Base-by-base conservation (phyloP, 2,888 invertebrate genomes). In the Himalopsyche japonica region DNA sequence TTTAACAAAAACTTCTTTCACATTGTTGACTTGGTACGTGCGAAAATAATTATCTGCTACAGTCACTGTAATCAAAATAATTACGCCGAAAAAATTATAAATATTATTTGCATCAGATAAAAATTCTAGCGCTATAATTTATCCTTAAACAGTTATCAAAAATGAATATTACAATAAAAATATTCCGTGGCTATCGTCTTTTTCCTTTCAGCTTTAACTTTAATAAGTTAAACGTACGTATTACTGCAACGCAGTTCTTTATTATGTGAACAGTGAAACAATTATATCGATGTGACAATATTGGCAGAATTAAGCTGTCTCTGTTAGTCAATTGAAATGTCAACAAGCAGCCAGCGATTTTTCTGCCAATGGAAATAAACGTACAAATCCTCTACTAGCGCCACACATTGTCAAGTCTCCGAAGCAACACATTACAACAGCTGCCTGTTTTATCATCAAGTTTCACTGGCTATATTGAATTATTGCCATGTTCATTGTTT, bases 331-430 rank as follows among this genome's bases (percentile, higher is more conserved):
- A 76, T 24, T 20, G 47, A 27, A 30, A 76, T 70, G 48, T 81
- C 81, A 82, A 82, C 81, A 82, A 48, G 77, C 81, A 18, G 32
- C 20, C 49, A 34, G 15, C 12, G 32, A 76, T 76, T 30, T 32
- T 18, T 30, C 20, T 48, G 32, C 30, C 70, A 77, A 48, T 77
- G 81, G 77, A 77, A 82, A 82, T 82, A 82, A 82, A 82, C 49
- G 77, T 34, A 49, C 27, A 57, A 57, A 57, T 57, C 57, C 20
- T 57, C 20, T 57, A 24, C 57, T 76, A 32, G 43, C 76, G 81
- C 70, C 48, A 77, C 47, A 48, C 76, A 70, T 37, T 47, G 81
- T 10, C 76, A 48, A 47, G 20, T 27, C 24, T 20, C 8, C 32
- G 20, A 82, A 82, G 76, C 81, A n/a, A 6, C 77, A 76, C 24